Percentiles rank a stretch among this genome's conserved stretches.
Conservation (phyloP, 2,888 invertebrate genomes). For the Lycophotia porphyrea region DNA sequence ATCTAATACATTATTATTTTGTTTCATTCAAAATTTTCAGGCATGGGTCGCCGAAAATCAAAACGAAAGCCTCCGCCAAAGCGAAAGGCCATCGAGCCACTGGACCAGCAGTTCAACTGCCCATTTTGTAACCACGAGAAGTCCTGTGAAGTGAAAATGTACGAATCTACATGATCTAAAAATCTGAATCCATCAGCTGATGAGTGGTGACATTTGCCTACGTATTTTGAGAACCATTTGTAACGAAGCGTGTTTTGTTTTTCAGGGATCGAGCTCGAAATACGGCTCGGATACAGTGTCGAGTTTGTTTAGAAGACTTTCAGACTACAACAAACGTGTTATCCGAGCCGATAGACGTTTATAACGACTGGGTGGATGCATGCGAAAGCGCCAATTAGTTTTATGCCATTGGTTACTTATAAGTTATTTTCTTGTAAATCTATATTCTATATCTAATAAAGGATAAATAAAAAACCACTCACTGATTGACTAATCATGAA, state of each 20-base stretch:
- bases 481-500: constrained; percentile 2
- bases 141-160: constrained; percentile 99
- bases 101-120: constrained; percentile 99
- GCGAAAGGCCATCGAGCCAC: constrained; percentile 96
- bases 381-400: constrained; percentile 96
- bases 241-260: constrained; percentile 60
- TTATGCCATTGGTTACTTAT: constrained; percentile 58
- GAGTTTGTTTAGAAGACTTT: constrained; percentile 98
- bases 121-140: constrained; percentile 99
- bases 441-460: neutral
- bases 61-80: constrained; percentile 99
- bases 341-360: constrained; percentile 99
- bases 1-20: neutral
- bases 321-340: constrained; percentile 98
- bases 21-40: constrained; percentile 66
- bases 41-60: constrained; percentile 98
- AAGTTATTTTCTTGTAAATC: constrained; percentile 40
- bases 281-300: constrained; percentile 98
- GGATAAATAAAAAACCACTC: neutral
- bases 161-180: constrained; percentile 80
- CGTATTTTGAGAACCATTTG: constrained; percentile 6
- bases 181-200: constrained; percentile 1
- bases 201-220: constrained; percentile 5
- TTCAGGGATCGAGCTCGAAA: constrained; percentile 98
- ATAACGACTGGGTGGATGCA: constrained; percentile 99